phyloP scores from a whole-genome alignment of 2,113 vertebrate genomes.

The Corvus hawaiiensis region DNA sequence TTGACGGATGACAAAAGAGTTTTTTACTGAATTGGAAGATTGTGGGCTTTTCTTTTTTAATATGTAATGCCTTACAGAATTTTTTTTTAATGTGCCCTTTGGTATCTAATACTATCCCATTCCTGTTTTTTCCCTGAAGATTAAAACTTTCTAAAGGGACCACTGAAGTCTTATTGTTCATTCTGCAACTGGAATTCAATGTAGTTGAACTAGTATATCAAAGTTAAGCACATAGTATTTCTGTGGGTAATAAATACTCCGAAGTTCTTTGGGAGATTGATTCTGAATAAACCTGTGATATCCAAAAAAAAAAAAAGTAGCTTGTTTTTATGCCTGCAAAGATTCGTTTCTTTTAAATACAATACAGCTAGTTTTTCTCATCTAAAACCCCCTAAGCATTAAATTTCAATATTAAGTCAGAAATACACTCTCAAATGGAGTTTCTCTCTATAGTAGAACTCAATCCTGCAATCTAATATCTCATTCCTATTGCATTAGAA shows the following conservation, averaged over 20 bases:
- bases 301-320: neutral
- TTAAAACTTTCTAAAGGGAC: neutral
- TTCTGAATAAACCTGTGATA: neutral
- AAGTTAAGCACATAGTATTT: neutral
- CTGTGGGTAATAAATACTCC: neutral
- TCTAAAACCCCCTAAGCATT: neutral
- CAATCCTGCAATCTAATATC: neutral
- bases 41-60: neutral
- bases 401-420: neutral
- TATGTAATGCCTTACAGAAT: rapidly evolving
- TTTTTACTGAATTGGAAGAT: neutral
- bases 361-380: neutral
- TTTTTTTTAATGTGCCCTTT: neutral
- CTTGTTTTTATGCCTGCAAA: neutral
- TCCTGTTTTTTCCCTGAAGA: neutral
- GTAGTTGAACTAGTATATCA: neutral
- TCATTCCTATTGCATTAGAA: neutral
- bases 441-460: neutral
- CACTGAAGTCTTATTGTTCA: neutral
- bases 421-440: neutral
- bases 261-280: neutral
- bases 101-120: neutral
- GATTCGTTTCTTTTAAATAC: neutral
- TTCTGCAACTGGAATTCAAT: neutral
- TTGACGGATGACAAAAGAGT: neutral